Base-by-base conservation (phyloP, 2,113 vertebrate genomes). In the Ivindomyrus marchei region DNA sequence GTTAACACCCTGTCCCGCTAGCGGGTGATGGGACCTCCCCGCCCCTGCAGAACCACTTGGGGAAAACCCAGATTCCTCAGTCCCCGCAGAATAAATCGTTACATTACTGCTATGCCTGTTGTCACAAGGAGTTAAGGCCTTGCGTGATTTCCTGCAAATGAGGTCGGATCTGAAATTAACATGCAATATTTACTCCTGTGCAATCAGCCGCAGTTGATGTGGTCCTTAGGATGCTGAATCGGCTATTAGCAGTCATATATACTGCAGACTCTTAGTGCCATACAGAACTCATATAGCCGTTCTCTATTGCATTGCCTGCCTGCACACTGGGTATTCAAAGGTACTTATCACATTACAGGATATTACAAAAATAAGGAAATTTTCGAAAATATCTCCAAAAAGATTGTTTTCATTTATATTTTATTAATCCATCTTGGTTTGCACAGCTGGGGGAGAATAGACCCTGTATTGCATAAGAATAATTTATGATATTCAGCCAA, bases 151-250 rank as follows among this genome's bases (percentile, higher is more conserved):
- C 89, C 31, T 49, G 89, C 24, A 39, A 90, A 87, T 88, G 90
- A 92, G 89, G 91, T 92, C 77, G 66, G 53, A 90, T 17, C 31
- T 88, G 62, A 91, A 90, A 91, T 91, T 90, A 92, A 80, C 91
- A 90, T 85, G 80, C 91, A 17, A 85, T 36, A 86, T 91, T 92
- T 90, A 85, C 91, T 88, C 39, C 4, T 36, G 83, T 58, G 86
- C 85, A 49, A 88, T 24, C 90, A 87, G 88, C 47, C 74, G 11
- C 58, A 45, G n/a, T 74, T 74, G 17, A 19, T 7, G 2, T 31
- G 3, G 4, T 87, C 83, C 90, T 83, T 39, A 47, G 49, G 86
- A 45, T 21, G 17, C 62, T 47, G 89, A 39, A 45, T 46, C 7
- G 27, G 49, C n/a, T 85, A 53, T 50, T 49, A 45, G 62, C 39